phyloP scores from a whole-genome alignment of 2,888 invertebrate species.

The Phania funesta region DNA sequence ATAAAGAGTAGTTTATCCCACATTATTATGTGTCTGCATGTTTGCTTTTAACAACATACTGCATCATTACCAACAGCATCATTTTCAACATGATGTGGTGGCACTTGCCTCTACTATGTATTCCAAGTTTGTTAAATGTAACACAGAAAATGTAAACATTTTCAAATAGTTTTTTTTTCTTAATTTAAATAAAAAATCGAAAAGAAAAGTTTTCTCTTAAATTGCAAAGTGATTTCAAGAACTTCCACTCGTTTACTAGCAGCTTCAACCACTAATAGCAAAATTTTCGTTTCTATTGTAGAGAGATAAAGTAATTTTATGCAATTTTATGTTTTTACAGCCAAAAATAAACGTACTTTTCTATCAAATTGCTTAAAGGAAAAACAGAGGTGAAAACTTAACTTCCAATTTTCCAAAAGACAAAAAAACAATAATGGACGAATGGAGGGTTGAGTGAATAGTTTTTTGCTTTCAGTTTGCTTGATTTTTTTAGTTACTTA shows the following conservation, averaged over 20 bases:
- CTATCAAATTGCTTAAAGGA: no score
- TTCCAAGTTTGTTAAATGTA: not conserved
- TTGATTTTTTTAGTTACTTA: constrained; percentile 37
- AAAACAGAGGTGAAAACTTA: not conserved
- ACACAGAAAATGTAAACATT: constrained; percentile 38
- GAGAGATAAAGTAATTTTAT: constrained; percentile 47
- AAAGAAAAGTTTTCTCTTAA: constrained; percentile 15
- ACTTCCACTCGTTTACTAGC: not conserved
- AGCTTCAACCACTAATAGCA: constrained; percentile 28
- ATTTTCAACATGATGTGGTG: constrained; percentile 1
- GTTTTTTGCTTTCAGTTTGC: not conserved
- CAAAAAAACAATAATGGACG: not conserved
- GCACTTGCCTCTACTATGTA: not conserved
- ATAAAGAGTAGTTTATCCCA: constrained; percentile 41
- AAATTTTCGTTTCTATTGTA: constrained; percentile 29
- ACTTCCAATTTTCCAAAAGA: not conserved
- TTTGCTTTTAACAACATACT: constrained; percentile 41
- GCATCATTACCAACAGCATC: constrained; percentile 11
- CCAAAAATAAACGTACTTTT: not conserved
- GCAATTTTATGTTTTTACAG: constrained; percentile 21
- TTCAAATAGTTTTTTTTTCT: constrained; percentile 3
- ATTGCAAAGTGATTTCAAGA: constrained; percentile 31
- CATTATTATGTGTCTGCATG: constrained; percentile 61
- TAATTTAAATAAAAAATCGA: not conserved
- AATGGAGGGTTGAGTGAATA: constrained; percentile 4